A percentile compares a stretch with the other conserved stretches of the same genome.
These are phyloP conservation scores for Andrena fulva DNA, from an alignment of 2,888 invertebrate species.

Conservation along the genomic window DNA sequence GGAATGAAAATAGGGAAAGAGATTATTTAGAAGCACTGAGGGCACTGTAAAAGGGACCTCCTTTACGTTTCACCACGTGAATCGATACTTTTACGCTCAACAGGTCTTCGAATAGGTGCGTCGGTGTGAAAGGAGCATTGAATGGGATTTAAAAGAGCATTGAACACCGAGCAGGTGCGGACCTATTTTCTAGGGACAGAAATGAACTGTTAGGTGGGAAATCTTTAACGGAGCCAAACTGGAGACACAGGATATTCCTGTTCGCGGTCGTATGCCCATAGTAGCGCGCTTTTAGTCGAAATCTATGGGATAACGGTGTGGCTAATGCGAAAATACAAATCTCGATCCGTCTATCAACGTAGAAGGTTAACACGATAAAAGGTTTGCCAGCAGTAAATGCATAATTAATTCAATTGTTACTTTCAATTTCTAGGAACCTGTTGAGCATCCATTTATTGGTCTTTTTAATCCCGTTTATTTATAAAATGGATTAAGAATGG, in stretches of 20 bases:
- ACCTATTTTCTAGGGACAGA: conserved; percentile 11
- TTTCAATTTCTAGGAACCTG: background rate
- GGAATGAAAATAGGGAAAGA: too few species aligned
- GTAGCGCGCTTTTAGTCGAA: conserved; percentile 17
- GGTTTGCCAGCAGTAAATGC: background rate
- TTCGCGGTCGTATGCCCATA: conserved; percentile 11
- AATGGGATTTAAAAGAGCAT: conserved; percentile 6
- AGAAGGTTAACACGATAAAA: background rate
- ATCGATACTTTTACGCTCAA: conserved; percentile 23
- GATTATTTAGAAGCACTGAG: background rate
- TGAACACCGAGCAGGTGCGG: background rate
- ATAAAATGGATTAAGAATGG: background rate
- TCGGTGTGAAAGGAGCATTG: background rate
- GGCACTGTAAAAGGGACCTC: background rate
- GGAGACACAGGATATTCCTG: background rate
- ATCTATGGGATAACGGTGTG: conserved; percentile 8
- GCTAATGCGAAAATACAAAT: conserved; percentile 28
- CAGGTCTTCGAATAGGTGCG: conserved; percentile 20
- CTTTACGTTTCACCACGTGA: background rate
- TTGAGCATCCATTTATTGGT: background rate
- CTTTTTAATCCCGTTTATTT: background rate
- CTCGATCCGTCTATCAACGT: background rate
- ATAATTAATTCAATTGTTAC: background rate
- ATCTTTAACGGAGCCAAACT: conserved; percentile 27
- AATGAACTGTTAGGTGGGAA: conserved; percentile 13